Conservation (phyloP, 2,888 invertebrate genomes). For the Dicycla oo region DNA sequence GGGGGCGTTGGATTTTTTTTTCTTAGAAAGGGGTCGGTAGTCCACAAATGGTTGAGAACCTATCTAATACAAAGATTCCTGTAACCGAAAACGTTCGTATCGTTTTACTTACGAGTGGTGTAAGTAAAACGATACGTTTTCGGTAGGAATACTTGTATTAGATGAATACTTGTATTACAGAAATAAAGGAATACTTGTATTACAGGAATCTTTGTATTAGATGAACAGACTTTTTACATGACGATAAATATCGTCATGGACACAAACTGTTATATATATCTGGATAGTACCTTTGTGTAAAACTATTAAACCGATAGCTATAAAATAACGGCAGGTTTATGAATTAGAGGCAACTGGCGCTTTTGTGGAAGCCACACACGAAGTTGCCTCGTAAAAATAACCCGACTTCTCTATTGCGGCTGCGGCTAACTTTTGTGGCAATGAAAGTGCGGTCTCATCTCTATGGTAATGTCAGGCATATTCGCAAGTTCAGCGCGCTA, state of each 20-base stretch:
- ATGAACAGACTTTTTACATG: too few relatives aligned
- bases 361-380: slow-evolving; percentile 41
- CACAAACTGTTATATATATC: background rate
- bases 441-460: slow-evolving; percentile 58
- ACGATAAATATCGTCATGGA: background rate
- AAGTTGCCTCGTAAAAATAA: slow-evolving; percentile 63
- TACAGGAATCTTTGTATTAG: background rate
- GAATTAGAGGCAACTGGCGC: slow-evolving; percentile 44
- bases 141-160: background rate
- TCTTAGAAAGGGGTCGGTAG: too few relatives aligned
- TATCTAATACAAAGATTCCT: too few relatives aligned
- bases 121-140: background rate
- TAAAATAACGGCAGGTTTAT: slow-evolving; percentile 47
- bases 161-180: too few relatives aligned
- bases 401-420: slow-evolving; percentile 52
- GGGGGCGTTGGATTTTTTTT: too few relatives aligned
- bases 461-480: slow-evolving; percentile 58
- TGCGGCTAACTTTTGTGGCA: slow-evolving; percentile 54
- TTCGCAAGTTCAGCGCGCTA: slow-evolving; percentile 37
- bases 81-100: too few relatives aligned
- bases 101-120: too few relatives aligned
- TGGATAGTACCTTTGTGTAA: slow-evolving; percentile 19
- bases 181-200: too few relatives aligned
- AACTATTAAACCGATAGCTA: slow-evolving; percentile 34
- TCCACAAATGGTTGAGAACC: too few relatives aligned